Base-by-base conservation (phyloP, 2,888 invertebrate species). In the Branchellion lobata region DNA sequence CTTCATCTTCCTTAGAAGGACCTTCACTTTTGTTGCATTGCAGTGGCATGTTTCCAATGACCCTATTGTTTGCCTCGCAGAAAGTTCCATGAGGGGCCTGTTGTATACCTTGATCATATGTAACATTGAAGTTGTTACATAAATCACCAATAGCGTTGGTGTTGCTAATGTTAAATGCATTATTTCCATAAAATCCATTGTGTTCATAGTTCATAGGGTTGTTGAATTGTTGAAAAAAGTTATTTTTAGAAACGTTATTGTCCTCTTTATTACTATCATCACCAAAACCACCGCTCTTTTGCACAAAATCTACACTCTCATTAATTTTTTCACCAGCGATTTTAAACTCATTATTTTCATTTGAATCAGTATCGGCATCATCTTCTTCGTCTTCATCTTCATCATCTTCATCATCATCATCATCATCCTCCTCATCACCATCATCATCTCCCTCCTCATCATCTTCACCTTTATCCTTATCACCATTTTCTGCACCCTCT, bases 331-430 rank as follows among this genome's bases (percentile, higher is more conserved):
- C 36, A 53, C 53, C 24, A 0, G 27, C 8, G 29, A 27, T 47
- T 14, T 61, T 34, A 51, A 33, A 24, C 27, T 79, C 78, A 33
- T 78, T 78, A 36, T 65, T 34, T 29, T 75, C 29, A 24, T 36
- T 71, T 21, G 57, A 33, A 3, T 61, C 65, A 21, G 47, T 71
- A 5, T 57, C 47, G 1, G 24, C 72, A 29, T 51, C 77, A 1
- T 34, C 71, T 2, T 34, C 69, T 51, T 29, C 72, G 34, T 33
- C 34, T 61, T 61, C 36, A 65, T 57, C 61, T 27, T 77, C 40
- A 14, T 61, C 33, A 0, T 77, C 77, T 29, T 77, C 61, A n/a
- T 61, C 77, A 61, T 77, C 77, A 31, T 77, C 77, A 11, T 77
- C 77, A n/a, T 77, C 77, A 0, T 33, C 57, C 3, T 77, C 77